Evolutionary conservation across 35 echinoderm and acorn worm genomes (phyloP).

Genomic region (Amphiura filiformis): DNA sequence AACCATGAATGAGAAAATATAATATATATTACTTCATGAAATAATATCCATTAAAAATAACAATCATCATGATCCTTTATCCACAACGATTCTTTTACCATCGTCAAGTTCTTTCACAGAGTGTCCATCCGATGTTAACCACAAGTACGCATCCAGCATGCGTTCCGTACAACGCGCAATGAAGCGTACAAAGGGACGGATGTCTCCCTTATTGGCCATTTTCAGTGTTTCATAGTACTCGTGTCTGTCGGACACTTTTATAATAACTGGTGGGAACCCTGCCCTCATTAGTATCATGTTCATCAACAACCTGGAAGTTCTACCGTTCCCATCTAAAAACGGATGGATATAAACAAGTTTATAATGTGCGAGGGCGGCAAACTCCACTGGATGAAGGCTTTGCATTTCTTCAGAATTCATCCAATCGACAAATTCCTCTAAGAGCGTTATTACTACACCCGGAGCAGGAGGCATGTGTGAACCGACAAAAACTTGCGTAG

Average conservation of each 20-base stretch:
- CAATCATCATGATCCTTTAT: neutral
- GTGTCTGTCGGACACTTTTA: conserved; percentile 73
- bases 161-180: conserved; percentile 63
- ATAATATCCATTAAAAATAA: neutral
- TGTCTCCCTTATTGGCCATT: conserved; percentile 78
- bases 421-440: conserved; percentile 86
- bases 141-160: conserved; percentile 86
- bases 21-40: no score
- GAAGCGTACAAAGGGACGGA: conserved; percentile 91
- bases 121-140: conserved; percentile 57
- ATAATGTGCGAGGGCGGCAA: conserved; percentile 89
- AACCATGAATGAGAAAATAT: no score
- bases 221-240: conserved; percentile 84
- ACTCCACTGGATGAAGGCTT: conserved; percentile 80
- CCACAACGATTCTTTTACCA: conserved; percentile 1
- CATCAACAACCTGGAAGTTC: conserved; percentile 90
- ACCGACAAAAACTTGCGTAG: conserved; percentile 90
- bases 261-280: conserved; percentile 80
- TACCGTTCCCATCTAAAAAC: conserved; percentile 87
- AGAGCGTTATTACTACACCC: conserved; percentile 43
- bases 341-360: conserved; percentile 95
- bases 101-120: conserved; percentile 62
- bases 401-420: conserved; percentile 78
- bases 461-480: conserved; percentile 79
- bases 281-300: conserved; percentile 87